Evolutionary conservation across 2,113 vertebrate species (phyloP), one percentile per base, ranked within the genome.

Genomic region (Centrocercus urophasianus): DNA sequence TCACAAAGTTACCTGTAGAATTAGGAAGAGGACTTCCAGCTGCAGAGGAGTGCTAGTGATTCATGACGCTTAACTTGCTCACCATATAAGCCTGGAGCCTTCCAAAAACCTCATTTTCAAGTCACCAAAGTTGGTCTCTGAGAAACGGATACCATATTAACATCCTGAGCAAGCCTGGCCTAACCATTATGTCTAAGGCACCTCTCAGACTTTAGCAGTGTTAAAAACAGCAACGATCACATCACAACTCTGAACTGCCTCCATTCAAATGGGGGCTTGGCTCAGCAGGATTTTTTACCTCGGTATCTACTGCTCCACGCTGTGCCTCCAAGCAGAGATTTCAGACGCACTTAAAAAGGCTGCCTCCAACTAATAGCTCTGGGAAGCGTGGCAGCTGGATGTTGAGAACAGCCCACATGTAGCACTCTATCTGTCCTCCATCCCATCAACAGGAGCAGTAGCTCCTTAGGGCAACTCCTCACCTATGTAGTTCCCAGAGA

Each of bases 241-340:
- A 64, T 5, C 21, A 20, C 3, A 83, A 22, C 14, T 59, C 90
- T 56, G 43, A 85, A 20, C 12, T 28, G 48, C 48, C 69, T 52
- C 48, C 34, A 14, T 15, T 16, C n/a, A 5, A 79, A 42, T 0
- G 2, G 5, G 3, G 38, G 3, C 38, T 66, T 59, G 60, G 38
- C 45, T 89, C 11, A 64, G 57, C 14, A 82, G 13, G 16, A 59
- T 10, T 60, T 85, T 93, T 86, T 90, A 95, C 85, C 84, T 87
- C 65, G 60, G 5, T 34, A 52, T 50, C 56, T 64, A 73, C 38
- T 0, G 1, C 27, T 83, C 75, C 77, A 66, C 48, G 50, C n/a
- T 32, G 52, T 63, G 54, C 67, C 60, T 93, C 56, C 72, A 71
- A 83, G 79, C 27, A 2, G 1, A 85, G 34, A 54, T 83, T 88